Base-by-base conservation (phyloP, 2,888 invertebrate genomes). In the Leucophora obtusa region DNA sequence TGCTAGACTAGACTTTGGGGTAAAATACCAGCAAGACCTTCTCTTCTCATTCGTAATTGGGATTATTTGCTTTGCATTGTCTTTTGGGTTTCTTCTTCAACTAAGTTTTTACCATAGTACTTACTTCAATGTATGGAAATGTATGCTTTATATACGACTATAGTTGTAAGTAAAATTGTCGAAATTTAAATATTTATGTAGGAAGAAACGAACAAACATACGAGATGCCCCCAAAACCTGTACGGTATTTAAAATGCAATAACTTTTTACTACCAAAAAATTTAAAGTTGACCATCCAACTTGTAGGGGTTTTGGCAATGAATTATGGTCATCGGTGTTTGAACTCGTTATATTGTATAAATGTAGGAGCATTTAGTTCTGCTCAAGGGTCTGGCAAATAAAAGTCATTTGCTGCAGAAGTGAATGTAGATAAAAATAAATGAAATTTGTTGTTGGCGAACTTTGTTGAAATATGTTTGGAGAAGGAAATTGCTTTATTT, bases 231-330 rank as follows among this genome's bases (percentile, higher is more conserved):
- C 35, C 47, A 74, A 51, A 73, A 69, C 43, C 53, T 54, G 43
- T 59, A 47, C 33, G 28, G 59, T 74, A 74, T 79, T 70, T 60
- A 66, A 79, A 74, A 74, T 79, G 70, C 65, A 54, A 74, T 63
- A 79, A 74, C 60, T 79, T 78, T 71, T 58, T 43, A 17, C 38
- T 54, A 21, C 33, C 47, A 28, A 3, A 35, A 43, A 60, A 56
- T 54, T 65, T 54, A n/a, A 60, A 74, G 70, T 79, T 79, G 70
- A 72, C 77, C 77, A 72, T 60, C 71, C 68, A 68, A 72, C 47
- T 77, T 60, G 71, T 66, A 71, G 65, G 28, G 59, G 58, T 43
- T 74, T 60, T 72, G 69, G 69, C 79, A 73, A 54, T 79, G 73
- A 73, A 59, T 65, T 70, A 65, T 54, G 59, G 35, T 70, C 53